Evolutionary conservation across 2,888 invertebrate genomes (phyloP).

Genomic region (Cerceris ruficornis): DNA sequence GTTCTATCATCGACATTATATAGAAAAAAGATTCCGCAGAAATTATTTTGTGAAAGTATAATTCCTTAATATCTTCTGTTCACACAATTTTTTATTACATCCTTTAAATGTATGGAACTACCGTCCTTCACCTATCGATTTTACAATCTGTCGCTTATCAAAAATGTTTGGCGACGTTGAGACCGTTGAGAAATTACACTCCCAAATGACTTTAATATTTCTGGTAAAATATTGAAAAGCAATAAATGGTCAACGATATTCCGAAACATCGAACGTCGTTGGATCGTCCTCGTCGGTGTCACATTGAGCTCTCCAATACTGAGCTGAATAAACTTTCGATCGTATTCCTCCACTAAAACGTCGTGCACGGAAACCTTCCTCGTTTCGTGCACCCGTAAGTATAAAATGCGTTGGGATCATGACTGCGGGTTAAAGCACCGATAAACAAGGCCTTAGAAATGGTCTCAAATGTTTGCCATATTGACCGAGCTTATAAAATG

Average conservation of each 20-base stretch:
- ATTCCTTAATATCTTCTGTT: too few relatives aligned
- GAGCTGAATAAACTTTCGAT: conserved; percentile 57
- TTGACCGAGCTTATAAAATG: conserved; percentile 12
- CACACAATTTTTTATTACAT: too few relatives aligned
- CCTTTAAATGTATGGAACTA: too few relatives aligned
- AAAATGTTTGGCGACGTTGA: too few relatives aligned
- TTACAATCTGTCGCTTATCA: too few relatives aligned
- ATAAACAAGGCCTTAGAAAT: conserved; percentile 46
- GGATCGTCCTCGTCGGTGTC: conserved; percentile 26
- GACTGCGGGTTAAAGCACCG: conserved; percentile 46
- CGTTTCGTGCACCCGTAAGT: conserved; percentile 52
- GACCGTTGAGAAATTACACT: too few relatives aligned
- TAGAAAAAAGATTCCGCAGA: too few relatives aligned
- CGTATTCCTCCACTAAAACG: conserved; percentile 58
- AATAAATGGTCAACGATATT: not conserved
- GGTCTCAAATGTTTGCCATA: conserved; percentile 34
- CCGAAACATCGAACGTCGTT: conserved; percentile 18
- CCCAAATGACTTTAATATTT: too few relatives aligned
- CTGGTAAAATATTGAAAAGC: too few relatives aligned
- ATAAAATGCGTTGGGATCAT: conserved; percentile 40
- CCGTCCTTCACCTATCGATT: too few relatives aligned
- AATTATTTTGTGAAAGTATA: too few relatives aligned
- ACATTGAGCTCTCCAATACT: conserved; percentile 39
- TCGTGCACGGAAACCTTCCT: conserved; percentile 41
- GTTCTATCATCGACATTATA: too few relatives aligned